These are phyloP conservation scores for Pseudomyrmex cubaensis DNA, from an alignment of 1,140 invertebrate species.

Conservation along the genomic window DNA sequence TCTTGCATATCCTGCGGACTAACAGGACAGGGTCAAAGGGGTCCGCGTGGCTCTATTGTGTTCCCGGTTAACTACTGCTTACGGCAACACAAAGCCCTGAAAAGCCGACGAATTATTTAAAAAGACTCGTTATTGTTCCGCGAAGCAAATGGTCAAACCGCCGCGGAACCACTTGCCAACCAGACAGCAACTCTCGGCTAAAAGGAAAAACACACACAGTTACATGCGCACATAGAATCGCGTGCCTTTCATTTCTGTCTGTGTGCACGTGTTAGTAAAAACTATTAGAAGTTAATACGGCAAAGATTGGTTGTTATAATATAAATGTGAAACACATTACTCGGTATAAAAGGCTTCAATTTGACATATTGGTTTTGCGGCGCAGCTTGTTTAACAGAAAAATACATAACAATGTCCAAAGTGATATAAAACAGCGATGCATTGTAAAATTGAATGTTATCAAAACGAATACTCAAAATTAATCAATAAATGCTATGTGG, in stretches of 20 bases:
- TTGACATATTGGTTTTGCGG: slow-evolving; percentile 39
- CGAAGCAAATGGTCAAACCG: slow-evolving; percentile 50
- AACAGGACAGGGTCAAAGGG: slow-evolving; percentile 35
- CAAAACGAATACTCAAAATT: slow-evolving; percentile 39
- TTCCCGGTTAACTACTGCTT: slow-evolving; percentile 72
- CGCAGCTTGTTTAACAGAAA: slow-evolving; percentile 33
- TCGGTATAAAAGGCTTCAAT: slow-evolving; percentile 3
- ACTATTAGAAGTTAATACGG: neutral
- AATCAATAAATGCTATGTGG: slow-evolving; percentile 38
- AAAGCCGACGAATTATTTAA: slow-evolving; percentile 75
- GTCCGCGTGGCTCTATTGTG: slow-evolving; percentile 58
- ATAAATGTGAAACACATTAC: slow-evolving; percentile 2
- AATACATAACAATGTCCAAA: slow-evolving; percentile 19
- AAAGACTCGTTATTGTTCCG: slow-evolving; percentile 70
- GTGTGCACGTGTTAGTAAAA: neutral
- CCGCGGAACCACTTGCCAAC: slow-evolving; percentile 34
- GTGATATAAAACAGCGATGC: slow-evolving; percentile 15
- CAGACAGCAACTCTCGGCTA: neutral
- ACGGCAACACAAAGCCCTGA: slow-evolving; percentile 65
- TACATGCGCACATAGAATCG: neutral
- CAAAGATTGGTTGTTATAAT: neutral
- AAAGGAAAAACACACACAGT: slow-evolving; percentile 18
- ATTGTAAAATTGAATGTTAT: slow-evolving; percentile 32
- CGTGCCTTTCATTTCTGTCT: neutral
- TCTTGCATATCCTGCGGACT: slow-evolving; percentile 7